phyloP scores from a whole-genome alignment of 2,797 vertebrate genomes.

The Coluber constrictor region DNA sequence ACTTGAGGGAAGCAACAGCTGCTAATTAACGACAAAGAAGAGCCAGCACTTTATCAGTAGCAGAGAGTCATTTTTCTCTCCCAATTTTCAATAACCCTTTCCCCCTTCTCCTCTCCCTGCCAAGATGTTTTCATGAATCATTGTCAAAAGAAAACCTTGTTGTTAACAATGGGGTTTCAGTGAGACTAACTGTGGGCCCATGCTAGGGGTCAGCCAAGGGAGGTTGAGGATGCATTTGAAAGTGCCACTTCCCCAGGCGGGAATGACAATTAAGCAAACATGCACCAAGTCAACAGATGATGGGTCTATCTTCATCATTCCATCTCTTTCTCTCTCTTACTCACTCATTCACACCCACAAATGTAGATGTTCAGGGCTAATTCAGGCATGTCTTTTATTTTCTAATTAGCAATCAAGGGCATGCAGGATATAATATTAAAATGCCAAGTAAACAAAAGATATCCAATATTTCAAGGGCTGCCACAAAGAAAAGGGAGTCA shows the following conservation, averaged over 20 bases:
- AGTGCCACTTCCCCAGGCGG: not conserved
- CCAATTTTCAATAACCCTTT: constrained; percentile 38
- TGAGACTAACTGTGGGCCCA: not conserved
- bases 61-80: constrained; percentile 60
- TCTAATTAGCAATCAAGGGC: not conserved
- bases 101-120: constrained; percentile 12
- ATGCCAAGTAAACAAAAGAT: not conserved
- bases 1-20: constrained; percentile 67
- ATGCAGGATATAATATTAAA: not conserved
- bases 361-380: not conserved
- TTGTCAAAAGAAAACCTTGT: constrained; percentile 44
- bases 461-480: not conserved
- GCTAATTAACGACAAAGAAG: constrained; percentile 69
- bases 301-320: not conserved
- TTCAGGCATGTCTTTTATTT: not conserved
- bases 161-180: constrained; percentile 37
- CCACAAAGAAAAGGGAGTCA: too few relatives aligned
- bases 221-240: not conserved
- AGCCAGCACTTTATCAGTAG: constrained; percentile 58
- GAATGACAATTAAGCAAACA: not conserved
- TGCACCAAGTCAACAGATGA: not conserved
- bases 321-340: not conserved
- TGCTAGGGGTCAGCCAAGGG: not conserved
- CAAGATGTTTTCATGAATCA: constrained; percentile 51
- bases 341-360: not conserved